Percentiles rank a stretch among this genome's conserved stretches.
Conservation (phyloP, 2,113 vertebrate genomes). For the Chlorodrepanis virens region DNA sequence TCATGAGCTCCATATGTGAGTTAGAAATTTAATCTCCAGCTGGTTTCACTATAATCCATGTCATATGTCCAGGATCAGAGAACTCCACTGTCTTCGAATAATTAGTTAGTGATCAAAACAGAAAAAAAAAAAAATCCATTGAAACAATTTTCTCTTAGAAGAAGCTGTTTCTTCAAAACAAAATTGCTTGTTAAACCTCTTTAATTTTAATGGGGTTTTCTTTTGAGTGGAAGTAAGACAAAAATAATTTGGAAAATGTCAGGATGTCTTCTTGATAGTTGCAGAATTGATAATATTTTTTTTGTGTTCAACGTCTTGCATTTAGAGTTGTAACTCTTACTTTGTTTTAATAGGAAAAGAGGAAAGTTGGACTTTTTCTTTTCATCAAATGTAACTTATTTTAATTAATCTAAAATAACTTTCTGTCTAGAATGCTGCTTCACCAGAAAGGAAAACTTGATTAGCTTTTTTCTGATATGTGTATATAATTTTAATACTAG, state of each 20-base stretch:
- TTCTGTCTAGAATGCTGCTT: background rate
- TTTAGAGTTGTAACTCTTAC: background rate
- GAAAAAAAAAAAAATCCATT: background rate
- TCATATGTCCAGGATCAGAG: slow-evolving; percentile 44
- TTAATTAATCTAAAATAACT: slow-evolving; percentile 5
- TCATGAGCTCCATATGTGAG: slow-evolving; percentile 56
- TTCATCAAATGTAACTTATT: background rate
- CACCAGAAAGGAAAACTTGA: background rate
- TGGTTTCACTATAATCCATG: slow-evolving; percentile 56
- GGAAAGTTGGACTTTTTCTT: background rate
- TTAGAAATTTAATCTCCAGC: slow-evolving; percentile 59
- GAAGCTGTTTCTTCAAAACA: slow-evolving; percentile 8
- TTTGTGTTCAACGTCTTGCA: background rate
- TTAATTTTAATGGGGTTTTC: slow-evolving; percentile 21
- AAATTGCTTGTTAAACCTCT: slow-evolving; percentile 19
- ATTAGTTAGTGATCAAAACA: slow-evolving; percentile 55
- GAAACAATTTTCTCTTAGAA: slow-evolving; percentile 26
- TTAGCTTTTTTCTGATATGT: background rate
- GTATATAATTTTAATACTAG: background rate
- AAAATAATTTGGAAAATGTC: slow-evolving; percentile 28
- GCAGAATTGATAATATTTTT: background rate
- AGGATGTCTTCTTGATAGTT: background rate
- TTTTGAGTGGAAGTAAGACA: background rate
- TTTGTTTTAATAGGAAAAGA: background rate
- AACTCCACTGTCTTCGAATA: slow-evolving; percentile 24